phyloP scores from a whole-genome alignment of 2,797 vertebrate genomes.

The Gymnodraco acuticeps region DNA sequence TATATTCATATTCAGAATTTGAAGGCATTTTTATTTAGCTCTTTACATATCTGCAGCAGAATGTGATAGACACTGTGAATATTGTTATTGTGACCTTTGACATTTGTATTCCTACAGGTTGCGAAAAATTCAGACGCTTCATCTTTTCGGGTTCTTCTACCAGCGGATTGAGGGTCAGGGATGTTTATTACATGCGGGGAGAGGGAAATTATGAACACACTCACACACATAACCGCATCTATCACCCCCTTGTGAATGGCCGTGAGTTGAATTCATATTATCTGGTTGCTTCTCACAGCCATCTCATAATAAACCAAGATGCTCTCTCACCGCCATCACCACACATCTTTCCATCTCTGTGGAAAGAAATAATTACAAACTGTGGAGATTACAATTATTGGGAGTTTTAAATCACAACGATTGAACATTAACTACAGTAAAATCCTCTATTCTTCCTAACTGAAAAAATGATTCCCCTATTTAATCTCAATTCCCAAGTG shows the following conservation, averaged over 20 bases:
- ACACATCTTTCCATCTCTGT: neutral
- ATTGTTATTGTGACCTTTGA: conserved; percentile 46
- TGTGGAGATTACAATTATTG: neutral
- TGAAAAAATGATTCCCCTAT: conserved; percentile 6
- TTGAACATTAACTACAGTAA: neutral
- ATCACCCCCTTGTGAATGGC: conserved; percentile 22
- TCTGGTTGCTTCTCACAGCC: conserved; percentile 28
- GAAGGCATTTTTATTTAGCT: neutral
- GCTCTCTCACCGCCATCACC: neutral
- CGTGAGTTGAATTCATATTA: conserved; percentile 60
- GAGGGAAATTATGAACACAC: conserved; percentile 21
- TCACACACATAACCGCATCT: conserved; percentile 21
- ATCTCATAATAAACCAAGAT: conserved; percentile 23
- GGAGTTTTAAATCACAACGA: neutral
- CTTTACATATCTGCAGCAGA: neutral
- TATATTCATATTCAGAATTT: neutral
- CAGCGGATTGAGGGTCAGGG: neutral
- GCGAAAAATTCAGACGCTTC: conserved; percentile 6
- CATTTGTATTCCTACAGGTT: conserved; percentile 49
- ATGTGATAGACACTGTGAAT: conserved; percentile 13
- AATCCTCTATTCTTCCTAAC: neutral
- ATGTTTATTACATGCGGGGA: conserved; percentile 16
- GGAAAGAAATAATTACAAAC: conserved; percentile 3
- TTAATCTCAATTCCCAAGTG: conserved; percentile 13
- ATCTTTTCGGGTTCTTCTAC: conserved; percentile 14